Evolutionary conservation across 1,140 invertebrate genomes (phyloP).

Genomic region (Berghia stephanieae): DNA sequence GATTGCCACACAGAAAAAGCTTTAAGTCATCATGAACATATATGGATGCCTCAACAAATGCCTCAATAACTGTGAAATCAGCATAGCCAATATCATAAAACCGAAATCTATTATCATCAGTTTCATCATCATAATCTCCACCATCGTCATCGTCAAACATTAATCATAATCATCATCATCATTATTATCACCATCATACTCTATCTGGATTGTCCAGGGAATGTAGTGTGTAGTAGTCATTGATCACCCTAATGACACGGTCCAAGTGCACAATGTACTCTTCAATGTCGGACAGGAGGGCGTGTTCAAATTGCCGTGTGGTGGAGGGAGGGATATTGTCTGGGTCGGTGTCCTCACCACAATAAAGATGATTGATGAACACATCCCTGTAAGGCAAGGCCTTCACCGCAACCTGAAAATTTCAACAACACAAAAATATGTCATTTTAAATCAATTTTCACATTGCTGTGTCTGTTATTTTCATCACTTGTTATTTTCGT

Average conservation of each 20-base stretch:
- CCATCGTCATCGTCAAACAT: too few species aligned
- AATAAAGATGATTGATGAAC: constrained; percentile 51
- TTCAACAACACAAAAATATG: constrained; percentile 18
- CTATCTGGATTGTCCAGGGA: constrained; percentile 52
- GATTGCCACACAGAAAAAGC: too few species aligned
- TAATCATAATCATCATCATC: too few species aligned
- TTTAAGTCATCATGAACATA: too few species aligned
- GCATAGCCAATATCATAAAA: too few species aligned
- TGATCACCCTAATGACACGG: constrained; percentile 48
- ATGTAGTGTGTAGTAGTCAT: constrained; percentile 55
- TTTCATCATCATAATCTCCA: too few species aligned
- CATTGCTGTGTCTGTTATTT: not conserved
- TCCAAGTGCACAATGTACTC: constrained; percentile 48
- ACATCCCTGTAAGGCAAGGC: constrained; percentile 56
- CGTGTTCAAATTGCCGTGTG: constrained; percentile 39
- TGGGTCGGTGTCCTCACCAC: constrained; percentile 16
- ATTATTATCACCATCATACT: too few species aligned
- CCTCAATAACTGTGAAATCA: too few species aligned
- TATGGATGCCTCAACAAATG: too few species aligned
- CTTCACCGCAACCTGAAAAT: constrained; percentile 58
- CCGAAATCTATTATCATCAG: too few species aligned
- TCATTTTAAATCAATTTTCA: not conserved
- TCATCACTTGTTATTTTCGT: not conserved
- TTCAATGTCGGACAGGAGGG: constrained; percentile 54
- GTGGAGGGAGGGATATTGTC: too few species aligned